A percentile compares a stretch with the other conserved stretches of the same genome.
Evolutionary conservation across 2,888 invertebrate genomes (phyloP).

Genomic region (Rapana venosa): DNA sequence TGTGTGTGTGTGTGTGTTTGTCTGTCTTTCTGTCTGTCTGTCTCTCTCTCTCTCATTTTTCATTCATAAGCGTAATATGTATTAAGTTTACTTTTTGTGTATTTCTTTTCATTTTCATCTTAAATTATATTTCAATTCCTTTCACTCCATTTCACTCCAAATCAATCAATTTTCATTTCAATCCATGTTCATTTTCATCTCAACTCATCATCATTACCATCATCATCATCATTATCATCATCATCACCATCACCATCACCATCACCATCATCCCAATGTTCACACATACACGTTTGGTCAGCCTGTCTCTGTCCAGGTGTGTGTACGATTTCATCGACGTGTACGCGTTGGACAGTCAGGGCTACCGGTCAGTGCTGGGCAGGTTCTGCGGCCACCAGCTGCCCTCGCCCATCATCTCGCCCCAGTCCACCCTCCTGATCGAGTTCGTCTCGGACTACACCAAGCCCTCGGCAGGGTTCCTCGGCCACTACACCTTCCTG

Average conservation of each 20-base stretch:
- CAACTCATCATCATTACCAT: no score
- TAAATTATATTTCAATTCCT: no score
- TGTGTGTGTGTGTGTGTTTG: no score
- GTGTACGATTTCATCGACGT: conserved; percentile 74
- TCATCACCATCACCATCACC: neutral
- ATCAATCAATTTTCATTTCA: no score
- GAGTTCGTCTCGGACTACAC: conserved; percentile 73
- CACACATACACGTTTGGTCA: no score
- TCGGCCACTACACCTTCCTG: conserved; percentile 68
- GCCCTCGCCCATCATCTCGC: conserved; percentile 70
- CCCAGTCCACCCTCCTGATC: conserved; percentile 71
- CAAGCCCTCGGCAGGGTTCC: conserved; percentile 67
- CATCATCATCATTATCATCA: conserved; percentile 29
- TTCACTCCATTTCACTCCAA: no score
- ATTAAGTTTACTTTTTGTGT: no score
- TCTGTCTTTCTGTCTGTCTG: no score
- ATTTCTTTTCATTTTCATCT: no score
- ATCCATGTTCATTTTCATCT: no score
- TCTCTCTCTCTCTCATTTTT: no score
- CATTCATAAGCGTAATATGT: no score
- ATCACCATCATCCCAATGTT: neutral
- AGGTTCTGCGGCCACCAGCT: conserved; percentile 68
- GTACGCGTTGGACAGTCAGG: conserved; percentile 67
- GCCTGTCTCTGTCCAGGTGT: conserved; percentile 60
- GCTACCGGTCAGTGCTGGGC: conserved; percentile 65